Evolutionary conservation across 2,113 vertebrate species (phyloP).

Genomic region (Pterocles orientalis): DNA sequence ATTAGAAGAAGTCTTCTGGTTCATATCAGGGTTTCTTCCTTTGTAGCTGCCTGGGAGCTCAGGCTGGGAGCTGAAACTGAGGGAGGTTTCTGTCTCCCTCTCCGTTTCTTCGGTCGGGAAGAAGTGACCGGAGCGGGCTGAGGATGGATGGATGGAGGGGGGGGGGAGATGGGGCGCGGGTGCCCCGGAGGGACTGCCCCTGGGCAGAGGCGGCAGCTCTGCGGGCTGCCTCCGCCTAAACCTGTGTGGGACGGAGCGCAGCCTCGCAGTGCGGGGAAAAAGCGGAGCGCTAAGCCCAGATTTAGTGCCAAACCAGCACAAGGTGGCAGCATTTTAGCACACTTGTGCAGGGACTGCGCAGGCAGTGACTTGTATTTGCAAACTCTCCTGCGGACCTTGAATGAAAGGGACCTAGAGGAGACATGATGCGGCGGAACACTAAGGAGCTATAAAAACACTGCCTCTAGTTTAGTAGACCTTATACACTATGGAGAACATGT

Average conservation of each 20-base stretch:
- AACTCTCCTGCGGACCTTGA: accelerated
- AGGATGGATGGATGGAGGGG: too few species aligned
- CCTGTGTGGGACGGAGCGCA: accelerated
- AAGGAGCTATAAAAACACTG: background rate
- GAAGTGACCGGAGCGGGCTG: too few species aligned
- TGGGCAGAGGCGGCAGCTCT: background rate
- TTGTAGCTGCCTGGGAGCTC: background rate
- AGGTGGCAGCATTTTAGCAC: conserved; percentile 69
- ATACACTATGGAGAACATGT: background rate
- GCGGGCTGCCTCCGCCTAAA: accelerated
- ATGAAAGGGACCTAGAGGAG: background rate
- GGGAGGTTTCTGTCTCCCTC: background rate
- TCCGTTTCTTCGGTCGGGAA: background rate
- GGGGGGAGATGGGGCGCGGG: too few species aligned
- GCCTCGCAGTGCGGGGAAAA: accelerated
- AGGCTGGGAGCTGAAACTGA: background rate
- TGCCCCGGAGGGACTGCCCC: background rate
- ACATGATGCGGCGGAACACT: accelerated
- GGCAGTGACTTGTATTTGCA: background rate
- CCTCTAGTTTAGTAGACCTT: background rate
- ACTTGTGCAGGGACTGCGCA: background rate
- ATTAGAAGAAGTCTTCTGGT: background rate
- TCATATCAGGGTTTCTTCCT: background rate
- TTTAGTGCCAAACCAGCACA: conserved; percentile 5
- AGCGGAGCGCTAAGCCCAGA: accelerated